Evolutionary conservation across 2,113 vertebrate species (phyloP), one percentile per base, ranked within the genome.

Genomic region (Nycticryphes semicollaris): DNA sequence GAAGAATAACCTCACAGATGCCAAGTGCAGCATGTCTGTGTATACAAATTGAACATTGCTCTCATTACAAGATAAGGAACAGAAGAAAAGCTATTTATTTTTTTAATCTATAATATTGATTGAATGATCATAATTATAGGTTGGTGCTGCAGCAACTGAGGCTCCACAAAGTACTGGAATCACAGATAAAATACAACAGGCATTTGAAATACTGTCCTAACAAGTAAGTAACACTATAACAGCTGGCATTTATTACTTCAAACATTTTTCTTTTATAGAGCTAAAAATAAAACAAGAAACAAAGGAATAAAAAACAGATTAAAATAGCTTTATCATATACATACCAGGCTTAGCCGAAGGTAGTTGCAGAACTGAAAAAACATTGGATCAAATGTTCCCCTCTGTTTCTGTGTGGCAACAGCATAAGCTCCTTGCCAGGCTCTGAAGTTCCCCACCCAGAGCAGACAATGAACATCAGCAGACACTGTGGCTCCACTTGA

Each of bases 241-340:
- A 92, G 60, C 86, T 95, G 90, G 19, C 39, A 79, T 90, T 94
- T 72, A 68, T 47, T 88, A 54, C 59, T 93, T 89, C 68, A 70
- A 83, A 76, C 23, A 37, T 33, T 81, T 93, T 92, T 86, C 16
- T 35, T 67, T 57, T 82, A 72, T 69, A 81, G 53, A 75, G 51
- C 64, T 89, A 82, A 92, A 95, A 88, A 90, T 84, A 87, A 89
- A 95, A 28, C 30, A 67, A 81, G 83, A 90, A 93, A 78, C 60
- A 95, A 92, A 90, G 31, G 43, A 67, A 70, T 78, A 92, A 81
- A 68, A 37, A 86, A 1, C 45, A 67, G 68, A 88, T 90, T 92
- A 86, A 93, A 93, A 75, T 81, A 72, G 60, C 45, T 90, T 86
- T 74, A 78, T 88, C 60, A 75, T 80, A 64, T 39, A 56, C 30